Percentiles rank a stretch among this genome's conserved stretches.
Conservation (phyloP, 2,797 vertebrate genomes). For the Hozukius guyotensis region DNA sequence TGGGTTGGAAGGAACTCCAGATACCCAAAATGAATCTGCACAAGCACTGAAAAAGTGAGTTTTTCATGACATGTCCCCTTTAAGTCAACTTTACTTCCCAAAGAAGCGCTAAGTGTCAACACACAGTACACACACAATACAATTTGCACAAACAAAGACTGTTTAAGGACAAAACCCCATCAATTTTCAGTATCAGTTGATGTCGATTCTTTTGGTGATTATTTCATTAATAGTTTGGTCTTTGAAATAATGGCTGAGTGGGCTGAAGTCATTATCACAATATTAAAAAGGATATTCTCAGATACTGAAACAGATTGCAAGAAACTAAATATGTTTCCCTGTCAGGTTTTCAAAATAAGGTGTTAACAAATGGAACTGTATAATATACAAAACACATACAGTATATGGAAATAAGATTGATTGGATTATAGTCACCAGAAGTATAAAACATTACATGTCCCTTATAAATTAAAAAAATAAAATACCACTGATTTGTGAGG, state of each 20-base stretch:
- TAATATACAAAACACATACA: no score
- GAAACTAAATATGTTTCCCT: not conserved
- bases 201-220: not conserved
- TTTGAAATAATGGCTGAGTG: not conserved
- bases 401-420: no score
- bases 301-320: not conserved
- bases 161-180: not conserved
- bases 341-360: no score
- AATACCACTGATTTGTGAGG: no score
- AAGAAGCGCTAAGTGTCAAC: not conserved
- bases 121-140: not conserved
- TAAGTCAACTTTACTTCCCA: not conserved
- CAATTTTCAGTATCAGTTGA: not conserved
- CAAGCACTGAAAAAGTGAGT: no score
- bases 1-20: no score
- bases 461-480: no score
- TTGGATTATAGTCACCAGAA: no score
- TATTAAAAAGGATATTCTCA: not conserved
- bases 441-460: no score
- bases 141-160: not conserved
- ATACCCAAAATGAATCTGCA: no score
- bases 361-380: no score
- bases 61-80: no score
- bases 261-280: not conserved
- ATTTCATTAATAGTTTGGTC: not conserved